phyloP scores from a whole-genome alignment of 1,140 invertebrate genomes.

The Danaus plexippus region DNA sequence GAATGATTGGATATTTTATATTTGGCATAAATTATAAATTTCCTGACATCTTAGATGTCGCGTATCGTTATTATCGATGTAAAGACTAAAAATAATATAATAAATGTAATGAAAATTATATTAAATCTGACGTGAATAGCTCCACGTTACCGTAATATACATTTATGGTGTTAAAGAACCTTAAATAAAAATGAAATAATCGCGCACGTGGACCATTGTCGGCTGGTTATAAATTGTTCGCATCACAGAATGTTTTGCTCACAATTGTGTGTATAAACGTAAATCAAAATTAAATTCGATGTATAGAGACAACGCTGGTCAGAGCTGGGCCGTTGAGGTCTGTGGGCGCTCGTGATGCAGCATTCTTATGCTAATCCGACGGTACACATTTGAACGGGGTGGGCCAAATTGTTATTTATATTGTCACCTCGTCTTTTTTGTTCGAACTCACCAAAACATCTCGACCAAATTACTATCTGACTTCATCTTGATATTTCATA shows the following conservation, averaged over 20 bases:
- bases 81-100: no score
- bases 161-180: conserved; percentile 20
- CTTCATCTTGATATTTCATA: conserved; percentile 31
- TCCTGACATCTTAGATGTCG: no score
- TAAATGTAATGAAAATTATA: no score
- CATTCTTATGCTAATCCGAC: conserved; percentile 70
- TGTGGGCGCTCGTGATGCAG: conserved; percentile 39
- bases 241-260: conserved; percentile 52
- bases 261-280: conserved; percentile 60
- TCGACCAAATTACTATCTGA: conserved; percentile 48
- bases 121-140: conserved; percentile 18
- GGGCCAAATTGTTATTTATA: conserved; percentile 72
- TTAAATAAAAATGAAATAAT: conserved; percentile 20
- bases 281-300: conserved; percentile 71
- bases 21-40: no score
- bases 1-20: no score
- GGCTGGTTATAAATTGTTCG: conserved; percentile 23
- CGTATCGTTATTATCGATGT: no score
- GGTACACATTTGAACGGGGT: conserved; percentile 65
- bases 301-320: conserved; percentile 64
- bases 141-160: conserved; percentile 16
- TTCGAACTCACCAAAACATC: conserved; percentile 45
- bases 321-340: conserved; percentile 51
- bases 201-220: conserved; percentile 16
- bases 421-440: conserved; percentile 68